These are phyloP conservation scores for Pissodes strobi DNA, from an alignment of 1,140 invertebrate genomes.

Conservation along the genomic window DNA sequence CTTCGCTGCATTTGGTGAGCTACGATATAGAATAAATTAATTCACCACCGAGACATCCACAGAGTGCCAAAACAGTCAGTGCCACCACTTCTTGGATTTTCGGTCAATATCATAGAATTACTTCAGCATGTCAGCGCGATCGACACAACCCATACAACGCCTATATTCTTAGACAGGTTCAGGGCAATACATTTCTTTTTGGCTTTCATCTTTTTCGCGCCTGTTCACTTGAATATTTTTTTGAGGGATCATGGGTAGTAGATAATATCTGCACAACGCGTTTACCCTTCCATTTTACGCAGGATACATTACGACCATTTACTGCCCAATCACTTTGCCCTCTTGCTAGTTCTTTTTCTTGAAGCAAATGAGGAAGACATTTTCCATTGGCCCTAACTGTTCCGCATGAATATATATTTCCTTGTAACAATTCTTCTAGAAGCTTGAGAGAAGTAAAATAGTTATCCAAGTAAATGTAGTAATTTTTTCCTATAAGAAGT, in stretches of 20 bases:
- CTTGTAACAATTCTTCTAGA: constrained; percentile 1
- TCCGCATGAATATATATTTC: constrained; percentile 44
- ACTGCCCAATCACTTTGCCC: constrained; percentile 45
- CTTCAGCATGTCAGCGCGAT: constrained; percentile 3
- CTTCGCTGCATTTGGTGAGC: too few species aligned
- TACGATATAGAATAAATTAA: not conserved
- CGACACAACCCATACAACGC: constrained; percentile 6
- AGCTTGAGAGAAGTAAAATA: constrained; percentile 30
- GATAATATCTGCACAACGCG: constrained; percentile 46
- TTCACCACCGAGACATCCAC: too few species aligned
- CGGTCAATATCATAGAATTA: too few species aligned
- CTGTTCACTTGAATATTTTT: constrained; percentile 1
- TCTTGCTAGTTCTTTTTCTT: constrained; percentile 50
- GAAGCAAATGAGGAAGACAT: constrained; percentile 37
- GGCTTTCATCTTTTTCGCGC: not conserved
- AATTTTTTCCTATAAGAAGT: constrained; percentile 20
- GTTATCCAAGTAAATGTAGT: constrained; percentile 34
- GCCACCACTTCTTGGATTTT: too few species aligned
- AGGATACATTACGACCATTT: constrained; percentile 43
- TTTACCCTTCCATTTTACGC: constrained; percentile 55
- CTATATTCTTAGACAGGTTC: not conserved
- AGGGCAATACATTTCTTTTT: not conserved
- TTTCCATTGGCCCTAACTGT: constrained; percentile 50
- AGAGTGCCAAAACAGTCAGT: too few species aligned
- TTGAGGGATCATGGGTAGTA: constrained; percentile 18